Evolutionary conservation across 2,113 vertebrate species (phyloP).

Genomic region (Hymenochirus boettgeri): DNA sequence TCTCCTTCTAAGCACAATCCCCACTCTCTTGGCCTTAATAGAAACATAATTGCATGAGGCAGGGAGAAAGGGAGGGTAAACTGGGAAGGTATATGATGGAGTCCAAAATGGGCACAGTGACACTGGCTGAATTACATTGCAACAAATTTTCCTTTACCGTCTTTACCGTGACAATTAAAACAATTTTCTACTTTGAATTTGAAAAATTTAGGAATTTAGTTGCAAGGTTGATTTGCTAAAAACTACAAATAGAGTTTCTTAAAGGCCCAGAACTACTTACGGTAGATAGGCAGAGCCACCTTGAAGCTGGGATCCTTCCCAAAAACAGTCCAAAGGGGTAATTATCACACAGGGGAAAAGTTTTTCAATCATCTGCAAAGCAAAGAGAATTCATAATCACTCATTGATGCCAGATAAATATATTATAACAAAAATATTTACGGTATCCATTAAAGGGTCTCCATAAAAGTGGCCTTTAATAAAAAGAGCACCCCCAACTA

Average conservation of each 20-base stretch:
- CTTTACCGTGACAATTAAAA: no score
- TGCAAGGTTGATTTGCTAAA: no score
- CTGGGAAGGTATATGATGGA: not conserved
- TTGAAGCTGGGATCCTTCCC: constrained; percentile 96
- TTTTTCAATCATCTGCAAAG: constrained; percentile 92
- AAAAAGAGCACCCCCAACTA: no score
- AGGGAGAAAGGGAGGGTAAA: constrained; percentile 8
- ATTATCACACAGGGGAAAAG: constrained; percentile 97
- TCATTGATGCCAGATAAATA: not conserved
- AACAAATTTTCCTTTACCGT: not conserved
- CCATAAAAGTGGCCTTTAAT: no score
- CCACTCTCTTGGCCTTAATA: constrained; percentile 47
- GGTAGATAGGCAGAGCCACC: constrained; percentile 96
- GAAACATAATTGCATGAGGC: constrained; percentile 47
- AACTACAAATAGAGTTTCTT: no score
- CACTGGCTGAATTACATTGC: not conserved
- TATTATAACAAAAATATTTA: no score
- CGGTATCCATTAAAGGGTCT: no score
- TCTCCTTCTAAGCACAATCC: constrained; percentile 9
- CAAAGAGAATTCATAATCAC: constrained; percentile 16
- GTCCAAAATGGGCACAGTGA: not conserved
- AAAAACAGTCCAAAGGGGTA: constrained; percentile 96
- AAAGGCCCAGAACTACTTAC: constrained; percentile 66
- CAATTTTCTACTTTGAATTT: no score
- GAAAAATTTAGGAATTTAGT: no score